Conservation (phyloP, 2,888 invertebrate genomes). For the Ferrisia virgata region DNA sequence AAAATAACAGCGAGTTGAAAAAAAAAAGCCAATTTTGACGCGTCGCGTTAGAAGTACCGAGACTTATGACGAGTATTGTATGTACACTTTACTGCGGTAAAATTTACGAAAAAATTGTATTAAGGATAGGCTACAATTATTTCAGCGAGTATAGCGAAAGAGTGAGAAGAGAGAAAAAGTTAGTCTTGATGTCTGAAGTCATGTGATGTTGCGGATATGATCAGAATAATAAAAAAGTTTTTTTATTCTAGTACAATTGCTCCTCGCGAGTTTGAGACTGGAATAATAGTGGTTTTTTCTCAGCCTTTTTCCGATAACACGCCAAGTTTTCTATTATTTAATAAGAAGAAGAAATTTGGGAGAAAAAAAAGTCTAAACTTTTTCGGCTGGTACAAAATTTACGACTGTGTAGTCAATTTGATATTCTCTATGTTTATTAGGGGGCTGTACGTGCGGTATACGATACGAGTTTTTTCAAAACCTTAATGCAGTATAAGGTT, state of each 20-base stretch:
- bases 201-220: constrained; percentile 7
- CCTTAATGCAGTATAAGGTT: no score
- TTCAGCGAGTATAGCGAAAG: no score
- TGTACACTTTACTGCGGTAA: no score
- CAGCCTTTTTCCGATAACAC: background rate
- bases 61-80: no score
- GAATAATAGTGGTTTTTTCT: constrained; percentile 2
- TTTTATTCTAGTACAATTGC: background rate
- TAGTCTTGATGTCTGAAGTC: background rate
- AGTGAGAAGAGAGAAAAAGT: background rate
- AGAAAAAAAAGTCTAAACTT: background rate
- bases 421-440: constrained; percentile 1
- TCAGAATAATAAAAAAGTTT: background rate
- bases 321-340: background rate
- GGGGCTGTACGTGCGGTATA: background rate
- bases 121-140: no score
- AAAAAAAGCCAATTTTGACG: no score
- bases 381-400: background rate
- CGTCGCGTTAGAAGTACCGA: no score
- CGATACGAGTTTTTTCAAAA: background rate
- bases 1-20: no score
- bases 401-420: background rate
- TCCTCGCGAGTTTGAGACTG: background rate
- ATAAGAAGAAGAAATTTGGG: constrained; percentile 10
- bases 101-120: no score